Evolutionary conservation across 2,113 vertebrate species (phyloP), one percentile per base, ranked within the genome.

Genomic region (Pogonocichla stellata): DNA sequence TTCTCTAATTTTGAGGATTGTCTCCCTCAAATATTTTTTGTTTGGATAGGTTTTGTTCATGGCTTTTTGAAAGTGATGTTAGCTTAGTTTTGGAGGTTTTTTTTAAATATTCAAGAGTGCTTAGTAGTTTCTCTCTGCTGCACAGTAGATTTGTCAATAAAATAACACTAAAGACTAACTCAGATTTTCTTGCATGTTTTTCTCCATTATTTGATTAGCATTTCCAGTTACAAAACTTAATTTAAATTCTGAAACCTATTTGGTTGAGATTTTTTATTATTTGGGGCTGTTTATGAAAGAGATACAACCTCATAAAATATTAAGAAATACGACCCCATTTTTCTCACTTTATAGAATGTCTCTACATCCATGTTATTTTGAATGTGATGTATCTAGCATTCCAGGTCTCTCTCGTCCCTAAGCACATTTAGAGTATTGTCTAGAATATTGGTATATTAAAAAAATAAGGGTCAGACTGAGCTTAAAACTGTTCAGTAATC

Each of bases 31-130:
- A 36, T 51, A 18, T 29, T 38, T 82, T 62, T 56, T 58, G 3
- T 53, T 78, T 56, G 6, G 6, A 60, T 58, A 45, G 12, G 5
- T 9, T 61, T 82, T 50, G 13, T 2, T 31, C 17, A 3, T 33
- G 14, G 0, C 1, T 73, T 60, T 87, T 45, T 38, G 19, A 50
- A 16, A 18, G 7, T 10, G 4, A 10, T 60, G 4, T 1, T 25
- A 14, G 12, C 33, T 51, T 66, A 23, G 2, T 3, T 3, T 71
- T 34, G 23, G 1, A 1, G 1, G 1, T 1, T 8, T 67, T 8
- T 67, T 73, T 77, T 72, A 4, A 57, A 65, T 13, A 6, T 71
- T 82, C 18, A 36, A 5, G 8, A 69, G 2, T 31, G 4, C 5
- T 75, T 72, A 67, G 8, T 36, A 31, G 6, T 74, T 73, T 80